Base-by-base conservation (phyloP, 2,113 vertebrate genomes). In the Geococcyx californianus region DNA sequence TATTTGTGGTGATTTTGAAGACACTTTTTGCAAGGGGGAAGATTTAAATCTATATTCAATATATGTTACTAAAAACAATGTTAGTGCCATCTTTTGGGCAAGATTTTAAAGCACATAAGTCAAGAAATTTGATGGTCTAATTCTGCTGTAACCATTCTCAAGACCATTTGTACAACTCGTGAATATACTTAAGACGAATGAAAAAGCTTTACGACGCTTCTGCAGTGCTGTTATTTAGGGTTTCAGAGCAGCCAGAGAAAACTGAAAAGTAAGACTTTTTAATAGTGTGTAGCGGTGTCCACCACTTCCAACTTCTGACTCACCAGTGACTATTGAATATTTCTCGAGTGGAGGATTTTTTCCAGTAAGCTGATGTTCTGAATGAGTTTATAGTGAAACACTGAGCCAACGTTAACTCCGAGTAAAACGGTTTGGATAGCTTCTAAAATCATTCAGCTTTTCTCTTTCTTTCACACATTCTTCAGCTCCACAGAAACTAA, bases 31-130 rank as follows among this genome's bases (percentile, higher is more conserved):
- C 40, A n/a, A 47, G 52, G 52, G 70, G 76, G 73, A 84, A 94
- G 76, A 96, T 89, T 94, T 86, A 93, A 95, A 95, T 96, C 85
- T 90, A 93, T 95, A 97, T 88, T 51, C 45, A 70, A 90, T 92
- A 90, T 94, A 96, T 72, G 83, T 92, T 92, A 90, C 95, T 96
- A 79, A 97, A 96, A 97, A 93, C 95, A 96, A 96, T 96, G 94
- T 96, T 96, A 96, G 95, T 96, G 94, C 96, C 95, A 97, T 97
- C 96, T 96, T 97, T 97, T 97, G 92, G 94, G 95, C 95, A 96
- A 97, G 93, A 94, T 95, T 96, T 97, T 97, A 94, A 97, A 96
- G 88, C 93, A 96, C 89, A 40, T 92, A 96, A 92, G 93, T 96
- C 89, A 93, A 94, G 88, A 78, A 94, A 93, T 79, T 52, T 77